These are phyloP conservation scores for Baccha elongata DNA, from an alignment of 2,888 invertebrate genomes.

Conservation along the genomic window DNA sequence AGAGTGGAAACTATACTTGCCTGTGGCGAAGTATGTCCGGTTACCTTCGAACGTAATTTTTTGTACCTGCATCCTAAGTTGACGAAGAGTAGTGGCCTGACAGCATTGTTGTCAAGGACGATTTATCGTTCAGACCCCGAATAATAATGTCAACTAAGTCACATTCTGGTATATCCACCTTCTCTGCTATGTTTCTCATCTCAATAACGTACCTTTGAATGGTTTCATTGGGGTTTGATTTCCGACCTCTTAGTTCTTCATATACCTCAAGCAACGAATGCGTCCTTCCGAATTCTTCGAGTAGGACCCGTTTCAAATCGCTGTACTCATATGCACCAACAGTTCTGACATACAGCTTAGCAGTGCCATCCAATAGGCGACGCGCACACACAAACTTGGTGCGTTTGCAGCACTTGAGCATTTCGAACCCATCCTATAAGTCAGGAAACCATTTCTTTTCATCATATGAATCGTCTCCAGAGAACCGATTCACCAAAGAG, in stretches of 20 bases:
- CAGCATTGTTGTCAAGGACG: slow-evolving; percentile 13
- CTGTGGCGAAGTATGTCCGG: background rate
- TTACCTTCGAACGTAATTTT: slow-evolving; percentile 11
- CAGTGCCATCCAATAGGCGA: slow-evolving; percentile 15
- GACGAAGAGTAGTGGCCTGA: slow-evolving; percentile 8
- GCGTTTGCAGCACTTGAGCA: slow-evolving; percentile 3
- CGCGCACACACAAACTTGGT: slow-evolving; percentile 19
- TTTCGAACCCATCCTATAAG: slow-evolving; percentile 20
- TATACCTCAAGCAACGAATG: too few species aligned
- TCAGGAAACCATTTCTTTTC: slow-evolving; percentile 18
- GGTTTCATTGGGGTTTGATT: slow-evolving; percentile 10
- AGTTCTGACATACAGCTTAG: slow-evolving; percentile 19
- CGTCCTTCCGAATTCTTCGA: too few species aligned
- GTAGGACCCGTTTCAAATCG: too few species aligned
- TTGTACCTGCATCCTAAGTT: slow-evolving; percentile 17
- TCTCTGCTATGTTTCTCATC: too few species aligned
- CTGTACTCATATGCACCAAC: background rate
- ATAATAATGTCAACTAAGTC: too few species aligned
- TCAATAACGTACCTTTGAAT: slow-evolving; percentile 34
- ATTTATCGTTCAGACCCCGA: slow-evolving; percentile 21
- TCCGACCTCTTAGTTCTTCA: background rate
- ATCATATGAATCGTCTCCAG: slow-evolving; percentile 26
- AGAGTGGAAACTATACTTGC: background rate
- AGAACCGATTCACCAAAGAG: background rate
- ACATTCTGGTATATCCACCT: too few species aligned